Base-by-base conservation (phyloP, 2,113 vertebrate species). In the Campylorhamphus procurvoides region DNA sequence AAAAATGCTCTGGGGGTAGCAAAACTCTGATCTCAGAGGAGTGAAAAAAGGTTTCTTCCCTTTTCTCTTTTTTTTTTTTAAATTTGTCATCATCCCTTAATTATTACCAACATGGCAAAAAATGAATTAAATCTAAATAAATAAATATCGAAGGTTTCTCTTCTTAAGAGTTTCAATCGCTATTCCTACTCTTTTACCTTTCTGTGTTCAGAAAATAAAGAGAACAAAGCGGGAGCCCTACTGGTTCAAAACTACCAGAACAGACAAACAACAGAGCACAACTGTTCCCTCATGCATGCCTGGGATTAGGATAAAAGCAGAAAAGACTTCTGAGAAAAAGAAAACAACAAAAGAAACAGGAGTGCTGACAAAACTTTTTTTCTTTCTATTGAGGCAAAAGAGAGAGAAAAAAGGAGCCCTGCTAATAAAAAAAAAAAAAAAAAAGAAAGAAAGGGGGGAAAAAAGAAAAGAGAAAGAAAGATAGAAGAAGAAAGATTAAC, bases 241-340 rank as follows among this genome's bases (percentile, higher is more conserved):
- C 98, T 98, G 99, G 98, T 98, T 99, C 98, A 98, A 99, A 99
- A 99, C 98, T 98, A 99, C 98, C 98, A 99, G 98, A 99, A 99
- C 99, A 99, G 99, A 98, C 98, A 99, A 99, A 99, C 99, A 99
- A 99, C 99, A 99, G 98, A 98, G 99, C 99, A 99, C 98, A 99
- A 99, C 98, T 98, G 99, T 98, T 99, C 99, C 98, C 98, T 99
- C 99, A 99, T 99, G 99, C 99, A 99, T 99, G 99, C 98, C 98
- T 98, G 98, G 98, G 99, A 99, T 99, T 99, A 99, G 98, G 99
- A 99, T 98, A 98, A 99, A 99, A 99, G 98, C 98, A 98, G 98
- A 99, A 97, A 99, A 99, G 98, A 99, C 98, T 98, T 98, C 97
- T 98, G 97, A 99, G 99, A 99, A 99, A 99, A 99, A 98, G 98